Conservation (phyloP, 2,888 invertebrate species). For the Ametastegia equiseti region DNA sequence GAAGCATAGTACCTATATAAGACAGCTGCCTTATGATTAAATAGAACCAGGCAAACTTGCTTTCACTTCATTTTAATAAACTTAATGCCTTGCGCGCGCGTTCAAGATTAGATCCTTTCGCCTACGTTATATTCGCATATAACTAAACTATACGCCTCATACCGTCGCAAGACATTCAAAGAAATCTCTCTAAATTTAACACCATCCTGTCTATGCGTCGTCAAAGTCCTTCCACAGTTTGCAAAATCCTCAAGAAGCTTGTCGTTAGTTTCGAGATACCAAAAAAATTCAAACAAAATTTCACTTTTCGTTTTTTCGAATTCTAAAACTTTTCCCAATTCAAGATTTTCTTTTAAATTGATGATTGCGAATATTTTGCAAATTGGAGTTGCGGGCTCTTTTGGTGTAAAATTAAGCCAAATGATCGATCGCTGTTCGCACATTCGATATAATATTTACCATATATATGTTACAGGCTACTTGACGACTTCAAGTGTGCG, state of each 20-base stretch:
- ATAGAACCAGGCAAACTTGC: slow-evolving; percentile 11
- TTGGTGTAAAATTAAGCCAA: neutral
- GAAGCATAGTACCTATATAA: neutral
- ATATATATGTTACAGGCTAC: neutral
- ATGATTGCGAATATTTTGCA: neutral
- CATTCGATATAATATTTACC: neutral
- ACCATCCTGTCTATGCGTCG: neutral
- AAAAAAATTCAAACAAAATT: no score
- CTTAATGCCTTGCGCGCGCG: slow-evolving; percentile 7
- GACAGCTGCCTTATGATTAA: neutral
- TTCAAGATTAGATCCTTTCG: slow-evolving; percentile 6
- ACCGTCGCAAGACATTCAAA: neutral
- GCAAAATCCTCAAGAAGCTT: no score
- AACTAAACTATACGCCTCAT: neutral
- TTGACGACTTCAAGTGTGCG: neutral
- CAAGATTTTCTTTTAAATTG: no score
- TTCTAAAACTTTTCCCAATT: no score
- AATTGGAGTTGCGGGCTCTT: neutral
- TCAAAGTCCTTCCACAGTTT: no score
- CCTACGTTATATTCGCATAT: neutral
- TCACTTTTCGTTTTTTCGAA: neutral
- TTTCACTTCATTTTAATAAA: slow-evolving; percentile 20
- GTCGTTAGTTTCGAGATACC: no score
- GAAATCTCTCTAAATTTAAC: neutral
- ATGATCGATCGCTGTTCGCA: neutral